Evolutionary conservation across 2,797 vertebrate species (phyloP).

Genomic region (Fistularia commersonii): DNA sequence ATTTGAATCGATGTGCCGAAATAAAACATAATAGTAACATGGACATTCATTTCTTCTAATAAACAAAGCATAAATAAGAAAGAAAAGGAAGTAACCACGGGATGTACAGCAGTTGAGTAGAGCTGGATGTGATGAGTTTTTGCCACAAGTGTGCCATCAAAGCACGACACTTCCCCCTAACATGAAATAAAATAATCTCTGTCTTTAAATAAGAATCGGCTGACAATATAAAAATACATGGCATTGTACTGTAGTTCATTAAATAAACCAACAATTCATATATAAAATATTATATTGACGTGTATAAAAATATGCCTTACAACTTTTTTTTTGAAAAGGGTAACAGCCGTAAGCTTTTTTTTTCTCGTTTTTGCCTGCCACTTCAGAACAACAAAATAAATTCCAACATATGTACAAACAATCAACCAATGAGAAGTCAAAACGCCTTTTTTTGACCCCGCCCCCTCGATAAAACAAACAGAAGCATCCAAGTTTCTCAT

Average conservation of each 20-base stretch:
- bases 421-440: constrained; percentile 64
- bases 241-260: constrained; percentile 80
- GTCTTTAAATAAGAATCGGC: constrained; percentile 78
- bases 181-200: constrained; percentile 76
- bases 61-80: constrained; percentile 69
- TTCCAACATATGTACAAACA: constrained; percentile 74
- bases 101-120: constrained; percentile 71
- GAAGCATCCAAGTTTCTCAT: constrained; percentile 61
- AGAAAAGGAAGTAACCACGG: constrained; percentile 50
- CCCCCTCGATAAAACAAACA: constrained; percentile 55
- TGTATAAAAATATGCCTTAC: constrained; percentile 85
- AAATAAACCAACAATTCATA: constrained; percentile 83
- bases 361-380: too few relatives aligned
- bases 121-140: constrained; percentile 58
- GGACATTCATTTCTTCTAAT: constrained; percentile 55
- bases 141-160: constrained; percentile 56
- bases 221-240: constrained; percentile 86
- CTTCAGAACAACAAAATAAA: constrained; percentile 72
- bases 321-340: constrained; percentile 79
- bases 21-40: constrained; percentile 58
- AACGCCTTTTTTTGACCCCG: constrained; percentile 55
- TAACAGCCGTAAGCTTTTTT: constrained; percentile 77
- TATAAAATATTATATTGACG: constrained; percentile 83
- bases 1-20: too few relatives aligned
- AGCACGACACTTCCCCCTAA: constrained; percentile 58